phyloP scores from a whole-genome alignment of 2,888 invertebrate species.

The Lobophora halterata region DNA sequence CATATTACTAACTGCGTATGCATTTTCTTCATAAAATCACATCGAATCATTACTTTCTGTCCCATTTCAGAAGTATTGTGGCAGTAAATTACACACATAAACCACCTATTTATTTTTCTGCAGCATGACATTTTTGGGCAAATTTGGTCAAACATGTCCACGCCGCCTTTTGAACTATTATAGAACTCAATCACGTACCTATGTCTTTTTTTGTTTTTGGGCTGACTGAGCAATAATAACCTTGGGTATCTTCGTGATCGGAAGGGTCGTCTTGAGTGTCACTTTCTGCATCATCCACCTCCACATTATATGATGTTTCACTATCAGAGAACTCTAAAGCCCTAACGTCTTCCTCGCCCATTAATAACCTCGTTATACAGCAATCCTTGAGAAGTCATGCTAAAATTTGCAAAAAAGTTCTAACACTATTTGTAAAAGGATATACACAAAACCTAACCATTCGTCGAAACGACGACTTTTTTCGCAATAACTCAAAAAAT shows the following conservation, averaged over 20 bases:
- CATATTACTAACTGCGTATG: too few relatives aligned
- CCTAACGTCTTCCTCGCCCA: conserved; percentile 7
- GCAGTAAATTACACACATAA: conserved; percentile 20
- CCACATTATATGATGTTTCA: conserved; percentile 17
- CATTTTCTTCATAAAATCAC: conserved; percentile 10
- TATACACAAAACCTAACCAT: conserved; percentile 5
- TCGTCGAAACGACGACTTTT: conserved; percentile 6
- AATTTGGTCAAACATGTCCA: too few relatives aligned
- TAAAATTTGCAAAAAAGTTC: conserved; percentile 11
- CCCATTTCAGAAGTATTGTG: conserved; percentile 20
- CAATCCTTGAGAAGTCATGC: conserved; percentile 8
- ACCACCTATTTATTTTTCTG: conserved; percentile 9
- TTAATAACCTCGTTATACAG: conserved; percentile 10
- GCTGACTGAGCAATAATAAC: too few relatives aligned
- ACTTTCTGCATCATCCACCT: conserved; percentile 11
- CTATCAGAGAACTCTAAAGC: conserved; percentile 8
- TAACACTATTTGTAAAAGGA: conserved; percentile 3
- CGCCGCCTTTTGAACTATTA: too few relatives aligned
- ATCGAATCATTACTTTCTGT: conserved; percentile 21
- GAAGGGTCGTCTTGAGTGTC: conserved; percentile 10
- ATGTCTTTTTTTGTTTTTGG: too few relatives aligned
- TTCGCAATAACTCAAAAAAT: conserved; percentile 4
- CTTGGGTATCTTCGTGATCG: conserved; percentile 12
- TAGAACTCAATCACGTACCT: too few relatives aligned
- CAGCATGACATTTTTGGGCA: conserved; percentile 10